These are phyloP conservation scores for Epinephelus fuscoguttatus DNA, from an alignment of 2,113 vertebrate species.

Conservation along the genomic window DNA sequence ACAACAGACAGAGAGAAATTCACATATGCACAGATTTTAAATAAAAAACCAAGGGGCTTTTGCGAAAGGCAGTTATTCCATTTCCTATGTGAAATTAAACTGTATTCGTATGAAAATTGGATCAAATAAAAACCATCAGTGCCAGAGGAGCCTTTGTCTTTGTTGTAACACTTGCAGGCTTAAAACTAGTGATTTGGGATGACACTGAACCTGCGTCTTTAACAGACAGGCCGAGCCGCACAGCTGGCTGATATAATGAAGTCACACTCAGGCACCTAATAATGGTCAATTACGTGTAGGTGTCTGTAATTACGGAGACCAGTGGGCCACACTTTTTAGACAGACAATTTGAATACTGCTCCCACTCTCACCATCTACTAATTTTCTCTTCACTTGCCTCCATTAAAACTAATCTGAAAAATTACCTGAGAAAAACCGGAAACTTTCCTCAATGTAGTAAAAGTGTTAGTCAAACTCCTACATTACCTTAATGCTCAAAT, in stretches of 20 bases:
- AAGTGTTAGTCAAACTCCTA: background rate
- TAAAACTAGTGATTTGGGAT: constrained; percentile 25
- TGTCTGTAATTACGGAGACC: constrained; percentile 31
- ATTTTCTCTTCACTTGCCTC: background rate
- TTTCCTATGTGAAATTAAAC: background rate
- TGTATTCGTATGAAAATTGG: background rate
- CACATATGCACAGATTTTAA: background rate
- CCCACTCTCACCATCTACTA: background rate
- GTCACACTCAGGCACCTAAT: constrained; percentile 28
- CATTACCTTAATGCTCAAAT: background rate
- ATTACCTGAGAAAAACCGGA: background rate
- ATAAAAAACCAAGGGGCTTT: background rate
- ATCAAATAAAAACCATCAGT: background rate
- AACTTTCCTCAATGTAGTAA: background rate
- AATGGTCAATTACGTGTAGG: constrained; percentile 35
- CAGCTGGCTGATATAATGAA: background rate
- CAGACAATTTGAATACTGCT: background rate
- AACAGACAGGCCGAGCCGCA: background rate
- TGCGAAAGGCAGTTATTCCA: background rate
- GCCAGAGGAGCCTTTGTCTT: background rate
- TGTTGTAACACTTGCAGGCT: background rate
- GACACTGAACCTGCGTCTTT: constrained; percentile 2
- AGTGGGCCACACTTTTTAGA: background rate
- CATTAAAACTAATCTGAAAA: background rate
- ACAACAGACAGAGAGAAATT: background rate